Evolutionary conservation across 2,113 vertebrate genomes (phyloP).

Genomic region (Anguilla rostrata): DNA sequence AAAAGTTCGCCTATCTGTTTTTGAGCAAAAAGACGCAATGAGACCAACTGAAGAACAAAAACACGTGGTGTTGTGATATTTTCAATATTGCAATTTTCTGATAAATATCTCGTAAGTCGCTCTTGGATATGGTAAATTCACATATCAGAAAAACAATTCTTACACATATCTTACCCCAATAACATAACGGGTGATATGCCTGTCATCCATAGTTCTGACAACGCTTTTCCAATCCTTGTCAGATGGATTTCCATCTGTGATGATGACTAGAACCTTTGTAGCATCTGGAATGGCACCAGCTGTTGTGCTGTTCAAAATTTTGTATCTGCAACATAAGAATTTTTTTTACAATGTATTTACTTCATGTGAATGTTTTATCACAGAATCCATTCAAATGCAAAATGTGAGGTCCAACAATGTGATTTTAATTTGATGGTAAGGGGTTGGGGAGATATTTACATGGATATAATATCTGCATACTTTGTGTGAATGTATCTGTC

Average conservation of each 20-base stretch:
- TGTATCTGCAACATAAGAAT: slow-evolving; percentile 29
- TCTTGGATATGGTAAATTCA: not conserved
- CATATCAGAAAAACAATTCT: not conserved
- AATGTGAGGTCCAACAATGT: no score
- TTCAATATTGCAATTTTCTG: not conserved
- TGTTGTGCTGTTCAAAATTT: slow-evolving; percentile 45
- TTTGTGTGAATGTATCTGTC: no score
- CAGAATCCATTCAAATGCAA: no score
- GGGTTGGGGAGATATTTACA: no score
- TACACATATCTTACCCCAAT: slow-evolving; percentile 62
- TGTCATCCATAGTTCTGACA: slow-evolving; percentile 6
- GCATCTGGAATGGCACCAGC: slow-evolving; percentile 65
- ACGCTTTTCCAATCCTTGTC: fast-evolving
- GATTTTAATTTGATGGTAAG: no score
- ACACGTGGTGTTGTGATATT: no score
- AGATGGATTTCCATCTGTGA: slow-evolving; percentile 74
- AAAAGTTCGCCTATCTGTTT: no score
- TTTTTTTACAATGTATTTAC: not conserved
- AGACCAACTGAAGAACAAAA: no score
- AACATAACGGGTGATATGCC: slow-evolving; percentile 59
- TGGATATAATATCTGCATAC: no score
- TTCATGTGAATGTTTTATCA: not conserved
- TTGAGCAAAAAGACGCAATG: no score
- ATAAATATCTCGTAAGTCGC: not conserved
- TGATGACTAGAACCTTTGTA: slow-evolving; percentile 73